Percentiles rank a stretch among this genome's conserved stretches.
Conservation (phyloP, 2,888 invertebrate genomes). For the Sarcophaga carnaria region DNA sequence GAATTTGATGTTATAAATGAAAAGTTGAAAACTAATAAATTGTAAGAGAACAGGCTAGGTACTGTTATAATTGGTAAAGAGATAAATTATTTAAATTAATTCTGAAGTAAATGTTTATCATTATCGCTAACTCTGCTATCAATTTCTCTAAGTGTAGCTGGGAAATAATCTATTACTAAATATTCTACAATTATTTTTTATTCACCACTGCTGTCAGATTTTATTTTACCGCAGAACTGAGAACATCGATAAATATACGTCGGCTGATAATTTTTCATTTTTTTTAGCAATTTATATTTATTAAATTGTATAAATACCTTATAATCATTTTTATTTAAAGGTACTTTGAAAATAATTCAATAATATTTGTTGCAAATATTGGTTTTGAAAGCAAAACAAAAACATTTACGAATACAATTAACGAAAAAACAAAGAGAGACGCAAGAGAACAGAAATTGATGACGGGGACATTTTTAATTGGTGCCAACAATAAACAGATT, state of each 20-base stretch:
- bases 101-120: too few species aligned
- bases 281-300: constrained; percentile 55
- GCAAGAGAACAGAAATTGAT: constrained; percentile 66
- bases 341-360: not conserved
- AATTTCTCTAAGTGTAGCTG: too few species aligned
- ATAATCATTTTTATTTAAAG: constrained; percentile 35
- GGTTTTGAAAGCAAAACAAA: not conserved
- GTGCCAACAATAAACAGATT: constrained; percentile 53
- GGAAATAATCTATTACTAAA: too few species aligned
- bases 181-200: not conserved
- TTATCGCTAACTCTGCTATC: too few species aligned
- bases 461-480: constrained; percentile 71
- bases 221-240: constrained; percentile 38
- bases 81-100: too few species aligned
- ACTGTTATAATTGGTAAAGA: too few species aligned
- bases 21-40: too few species aligned
- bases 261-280: constrained; percentile 20
- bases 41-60: too few species aligned
- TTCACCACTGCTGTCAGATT: constrained; percentile 58
- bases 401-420: not conserved
- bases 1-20: too few species aligned
- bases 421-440: not conserved
- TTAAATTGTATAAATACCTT: constrained; percentile 52
- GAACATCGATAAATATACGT: constrained; percentile 44
- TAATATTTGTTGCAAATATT: constrained; percentile 1